Percentiles rank a stretch among this genome's conserved stretches.
phyloP scores from a whole-genome alignment of 2,113 vertebrate genomes.

The Crotalus horridus region DNA sequence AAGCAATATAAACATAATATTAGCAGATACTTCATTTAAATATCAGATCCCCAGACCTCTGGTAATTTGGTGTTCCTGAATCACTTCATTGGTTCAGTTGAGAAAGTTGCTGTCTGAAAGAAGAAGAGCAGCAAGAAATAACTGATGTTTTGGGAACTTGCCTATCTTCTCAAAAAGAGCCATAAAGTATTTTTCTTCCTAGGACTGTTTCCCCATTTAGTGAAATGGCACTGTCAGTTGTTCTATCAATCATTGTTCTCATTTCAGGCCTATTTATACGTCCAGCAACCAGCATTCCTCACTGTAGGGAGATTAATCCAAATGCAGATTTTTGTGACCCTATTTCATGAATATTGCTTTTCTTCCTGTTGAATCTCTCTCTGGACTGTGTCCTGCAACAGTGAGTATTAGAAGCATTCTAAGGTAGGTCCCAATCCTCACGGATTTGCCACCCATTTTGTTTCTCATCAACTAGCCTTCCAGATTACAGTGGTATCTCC shows the following conservation, averaged over 20 bases:
- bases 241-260: neutral
- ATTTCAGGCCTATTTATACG: neutral
- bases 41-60: neutral
- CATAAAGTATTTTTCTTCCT: neutral
- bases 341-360: neutral
- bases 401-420: neutral
- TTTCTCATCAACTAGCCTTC: neutral
- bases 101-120: neutral
- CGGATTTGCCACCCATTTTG: neutral
- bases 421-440: neutral
- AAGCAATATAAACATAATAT: neutral
- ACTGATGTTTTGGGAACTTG: neutral
- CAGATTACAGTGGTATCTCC: neutral
- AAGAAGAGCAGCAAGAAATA: neutral
- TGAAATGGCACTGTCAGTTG: neutral
- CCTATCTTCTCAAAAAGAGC: neutral
- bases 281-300: neutral
- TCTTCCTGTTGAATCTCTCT: accelerated
- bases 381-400: neutral
- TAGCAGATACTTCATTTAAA: neutral
- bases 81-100: neutral
- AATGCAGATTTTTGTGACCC: neutral
- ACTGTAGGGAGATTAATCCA: neutral
- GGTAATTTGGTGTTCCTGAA: neutral
- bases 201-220: neutral